Percentiles rank a stretch among this genome's conserved stretches.
These are phyloP conservation scores for Condylostylus longicornis DNA, from an alignment of 1,140 invertebrate genomes.

Conservation along the genomic window DNA sequence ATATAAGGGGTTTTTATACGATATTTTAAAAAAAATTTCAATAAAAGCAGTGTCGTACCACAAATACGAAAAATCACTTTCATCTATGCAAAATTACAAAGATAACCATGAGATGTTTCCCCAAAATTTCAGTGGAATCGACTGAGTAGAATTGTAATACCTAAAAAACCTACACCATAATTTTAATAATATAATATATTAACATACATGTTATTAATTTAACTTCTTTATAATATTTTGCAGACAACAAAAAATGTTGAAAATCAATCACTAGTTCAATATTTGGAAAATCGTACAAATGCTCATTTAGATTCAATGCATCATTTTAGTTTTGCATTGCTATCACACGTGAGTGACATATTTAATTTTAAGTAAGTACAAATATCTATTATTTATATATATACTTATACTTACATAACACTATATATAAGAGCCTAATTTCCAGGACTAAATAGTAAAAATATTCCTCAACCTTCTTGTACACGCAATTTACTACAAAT, in stretches of 20 bases:
- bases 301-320: slow-evolving; percentile 43
- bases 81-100: too few relatives aligned
- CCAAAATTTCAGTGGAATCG: too few relatives aligned
- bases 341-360: slow-evolving; percentile 41
- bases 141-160: too few relatives aligned
- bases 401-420: neutral
- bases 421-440: neutral
- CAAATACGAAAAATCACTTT: too few relatives aligned
- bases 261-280: slow-evolving; percentile 37
- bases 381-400: slow-evolving; percentile 4
- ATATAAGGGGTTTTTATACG: too few relatives aligned
- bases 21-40: too few relatives aligned
- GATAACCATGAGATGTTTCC: too few relatives aligned
- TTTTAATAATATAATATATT: too few relatives aligned
- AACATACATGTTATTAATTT: too few relatives aligned
- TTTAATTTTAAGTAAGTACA: slow-evolving; percentile 45
- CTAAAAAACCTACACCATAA: too few relatives aligned
- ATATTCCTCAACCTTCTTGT: neutral
- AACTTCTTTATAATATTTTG: too few relatives aligned
- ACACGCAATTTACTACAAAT: neutral
- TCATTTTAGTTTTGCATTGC: slow-evolving; percentile 41
- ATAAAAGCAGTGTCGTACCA: too few relatives aligned
- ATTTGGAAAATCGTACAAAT: slow-evolving; percentile 34
- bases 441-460: neutral
- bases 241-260: slow-evolving; percentile 35